Base-by-base conservation (phyloP, 2,888 invertebrate species). In the Nephrotoma flavescens region DNA sequence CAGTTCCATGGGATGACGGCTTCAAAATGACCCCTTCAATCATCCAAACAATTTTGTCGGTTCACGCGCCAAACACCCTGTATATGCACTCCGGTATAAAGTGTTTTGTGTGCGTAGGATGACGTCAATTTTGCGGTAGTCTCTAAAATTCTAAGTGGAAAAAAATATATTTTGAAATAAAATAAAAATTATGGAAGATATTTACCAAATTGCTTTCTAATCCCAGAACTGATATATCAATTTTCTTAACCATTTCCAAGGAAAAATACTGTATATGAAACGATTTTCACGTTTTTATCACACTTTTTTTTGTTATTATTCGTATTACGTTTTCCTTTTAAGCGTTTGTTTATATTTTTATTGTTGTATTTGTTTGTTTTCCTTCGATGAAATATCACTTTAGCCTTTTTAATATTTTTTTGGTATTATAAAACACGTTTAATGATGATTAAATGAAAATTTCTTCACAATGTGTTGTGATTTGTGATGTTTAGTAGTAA, bases 181-280 rank as follows among this genome's bases (percentile, higher is more conserved):
- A 71, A 71, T 19, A 86, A 85, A 86, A 31, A 45, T 83, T 57
- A 42, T 71, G 83, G 5, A 41, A 85, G 6, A 87, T 87, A 87
- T 86, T 88, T 88, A 88, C 88, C 88, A 86, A 52, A 87, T 87
- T 87, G 86, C 87, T 88, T 86, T 87, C 87, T 47, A 84, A 47
- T 31, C 87, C 88, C 41, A 88, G 84, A 45, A 88, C 88, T 12
- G 88, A 87, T n/a, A 88, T 88, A 52, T 86, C 86, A 15, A 85
- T 86, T 42, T 87, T 85, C 44, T 83, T 86, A 31, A 86, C 86
- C 86, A 87, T 85, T 71, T 87, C 71, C 44, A 45, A 42, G 71
- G 4, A 31, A 31, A 31, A 71, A 31, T 42, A 31, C 31, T 6
- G 9, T 71, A 3, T 11, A 71, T 31, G 9, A 15, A 57, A 31